Evolutionary conservation across 1,140 invertebrate genomes (phyloP).

Genomic region (Phthorimaea operculella): DNA sequence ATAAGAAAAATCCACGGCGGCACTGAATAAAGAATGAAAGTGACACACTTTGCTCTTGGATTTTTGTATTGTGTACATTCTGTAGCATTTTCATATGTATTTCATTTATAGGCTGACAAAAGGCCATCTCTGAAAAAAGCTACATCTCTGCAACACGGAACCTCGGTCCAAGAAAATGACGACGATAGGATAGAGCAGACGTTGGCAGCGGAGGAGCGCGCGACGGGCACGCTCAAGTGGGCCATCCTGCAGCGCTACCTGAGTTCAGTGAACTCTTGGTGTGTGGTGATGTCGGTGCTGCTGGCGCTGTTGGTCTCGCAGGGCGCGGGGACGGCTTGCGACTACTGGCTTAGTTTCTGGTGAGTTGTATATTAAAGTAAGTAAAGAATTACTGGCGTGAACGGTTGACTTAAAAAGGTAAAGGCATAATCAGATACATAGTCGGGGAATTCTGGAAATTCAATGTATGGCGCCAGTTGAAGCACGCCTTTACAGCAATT

Average conservation of each 20-base stretch:
- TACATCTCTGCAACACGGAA: constrained; percentile 27
- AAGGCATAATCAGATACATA: too few species aligned
- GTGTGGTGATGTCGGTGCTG: constrained; percentile 69
- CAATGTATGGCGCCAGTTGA: too few species aligned
- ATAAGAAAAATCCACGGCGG: too few species aligned
- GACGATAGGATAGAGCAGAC: constrained; percentile 52
- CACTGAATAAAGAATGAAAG: too few species aligned
- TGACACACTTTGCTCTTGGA: too few species aligned
- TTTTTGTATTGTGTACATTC: too few species aligned
- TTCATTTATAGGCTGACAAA: constrained; percentile 16
- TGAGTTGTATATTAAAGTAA: constrained; percentile 24
- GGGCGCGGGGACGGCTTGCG: constrained; percentile 74
- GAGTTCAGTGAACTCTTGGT: constrained; percentile 71
- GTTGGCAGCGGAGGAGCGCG: constrained; percentile 62
- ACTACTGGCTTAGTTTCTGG: constrained; percentile 88
- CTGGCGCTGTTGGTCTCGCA: constrained; percentile 75
- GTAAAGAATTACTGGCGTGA: too few species aligned
- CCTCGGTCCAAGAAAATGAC: constrained; percentile 48
- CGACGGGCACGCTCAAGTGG: constrained; percentile 68
- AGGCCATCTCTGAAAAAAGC: constrained; percentile 8
- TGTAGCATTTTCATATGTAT: not conserved
- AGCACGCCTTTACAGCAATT: too few species aligned
- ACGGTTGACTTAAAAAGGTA: too few species aligned
- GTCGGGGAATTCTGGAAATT: too few species aligned
- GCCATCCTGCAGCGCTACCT: constrained; percentile 76